Evolutionary conservation across 2,888 invertebrate genomes (phyloP).

Genomic region (Microplitis manilae): DNA sequence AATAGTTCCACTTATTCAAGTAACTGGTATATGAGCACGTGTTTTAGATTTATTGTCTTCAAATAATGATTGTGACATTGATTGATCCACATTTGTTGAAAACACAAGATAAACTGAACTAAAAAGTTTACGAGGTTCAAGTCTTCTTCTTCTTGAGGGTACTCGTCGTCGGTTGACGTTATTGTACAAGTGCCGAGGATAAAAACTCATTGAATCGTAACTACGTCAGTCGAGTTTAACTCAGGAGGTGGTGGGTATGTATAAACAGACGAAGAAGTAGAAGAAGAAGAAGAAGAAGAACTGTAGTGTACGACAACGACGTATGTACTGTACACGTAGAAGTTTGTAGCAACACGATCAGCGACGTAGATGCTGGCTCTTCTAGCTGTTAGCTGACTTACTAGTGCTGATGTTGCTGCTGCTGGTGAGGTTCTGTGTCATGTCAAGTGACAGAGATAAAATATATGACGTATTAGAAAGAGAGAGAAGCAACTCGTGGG

Average conservation of each 20-base stretch:
- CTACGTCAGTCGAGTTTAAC: neutral
- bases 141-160: neutral
- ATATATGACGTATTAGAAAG: constrained; percentile 28
- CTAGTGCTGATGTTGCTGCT: neutral
- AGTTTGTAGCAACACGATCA: constrained; percentile 25
- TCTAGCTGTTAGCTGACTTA: neutral
- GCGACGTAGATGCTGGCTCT: neutral
- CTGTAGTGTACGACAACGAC: constrained; percentile 6
- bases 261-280: neutral
- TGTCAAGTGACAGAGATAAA: constrained; percentile 20
- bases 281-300: neutral
- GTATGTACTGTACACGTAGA: constrained; percentile 24
- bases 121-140: neutral
- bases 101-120: constrained; percentile 45
- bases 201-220: constrained; percentile 23
- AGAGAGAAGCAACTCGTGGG: constrained; percentile 40
- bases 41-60: neutral
- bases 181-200: neutral
- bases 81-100: constrained; percentile 44
- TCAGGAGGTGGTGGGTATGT: constrained; percentile 19
- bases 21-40: neutral
- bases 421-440: constrained; percentile 33
- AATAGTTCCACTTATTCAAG: neutral
- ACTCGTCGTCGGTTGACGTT: constrained; percentile 33
- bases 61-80: neutral